Percentiles rank a stretch among this genome's conserved stretches.
phyloP scores from a whole-genome alignment of 2,797 vertebrate genomes.

The Eleutherodactylus coqui region DNA sequence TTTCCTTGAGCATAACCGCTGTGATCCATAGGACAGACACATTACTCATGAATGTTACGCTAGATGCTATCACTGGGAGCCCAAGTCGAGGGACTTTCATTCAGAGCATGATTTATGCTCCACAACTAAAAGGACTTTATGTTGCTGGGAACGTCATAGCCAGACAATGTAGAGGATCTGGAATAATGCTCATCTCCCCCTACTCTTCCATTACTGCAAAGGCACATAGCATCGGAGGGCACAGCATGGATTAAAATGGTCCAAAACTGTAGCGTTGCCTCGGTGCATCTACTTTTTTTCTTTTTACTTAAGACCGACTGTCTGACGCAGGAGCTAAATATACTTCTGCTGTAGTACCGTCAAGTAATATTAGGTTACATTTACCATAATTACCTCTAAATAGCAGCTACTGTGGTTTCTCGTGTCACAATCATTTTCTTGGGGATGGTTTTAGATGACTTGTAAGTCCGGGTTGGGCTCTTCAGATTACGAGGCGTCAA shows the following conservation, averaged over 20 bases:
- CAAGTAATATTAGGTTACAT: slow-evolving; percentile 42
- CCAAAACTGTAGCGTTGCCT: not conserved
- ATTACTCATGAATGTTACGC: slow-evolving; percentile 66
- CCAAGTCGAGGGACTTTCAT: slow-evolving; percentile 73
- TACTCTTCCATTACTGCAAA: slow-evolving; percentile 15
- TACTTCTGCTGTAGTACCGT: slow-evolving; percentile 31
- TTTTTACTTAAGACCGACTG: not conserved
- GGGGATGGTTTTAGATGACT: not conserved
- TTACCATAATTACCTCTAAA: slow-evolving; percentile 45
- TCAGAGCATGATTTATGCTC: slow-evolving; percentile 68
- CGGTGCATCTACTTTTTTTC: not conserved
- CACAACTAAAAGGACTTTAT: slow-evolving; percentile 67
- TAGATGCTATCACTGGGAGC: slow-evolving; percentile 69
- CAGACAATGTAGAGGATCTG: slow-evolving; percentile 53
- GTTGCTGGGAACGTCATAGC: slow-evolving; percentile 62
- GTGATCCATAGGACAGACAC: slow-evolving; percentile 70
- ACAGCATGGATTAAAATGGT: slow-evolving; percentile 45
- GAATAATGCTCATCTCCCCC: slow-evolving; percentile 39
- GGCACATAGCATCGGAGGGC: slow-evolving; percentile 6
- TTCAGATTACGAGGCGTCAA: not conserved
- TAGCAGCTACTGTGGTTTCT: slow-evolving; percentile 33
- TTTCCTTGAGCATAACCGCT: slow-evolving; percentile 62
- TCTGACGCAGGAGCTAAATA: slow-evolving; percentile 34
- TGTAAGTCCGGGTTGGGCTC: slow-evolving; percentile 5
- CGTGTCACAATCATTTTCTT: slow-evolving; percentile 21